Percentiles rank a stretch among this genome's conserved stretches.
Evolutionary conservation across 2,888 invertebrate genomes (phyloP).

Genomic region (Drosophila neonasuta): DNA sequence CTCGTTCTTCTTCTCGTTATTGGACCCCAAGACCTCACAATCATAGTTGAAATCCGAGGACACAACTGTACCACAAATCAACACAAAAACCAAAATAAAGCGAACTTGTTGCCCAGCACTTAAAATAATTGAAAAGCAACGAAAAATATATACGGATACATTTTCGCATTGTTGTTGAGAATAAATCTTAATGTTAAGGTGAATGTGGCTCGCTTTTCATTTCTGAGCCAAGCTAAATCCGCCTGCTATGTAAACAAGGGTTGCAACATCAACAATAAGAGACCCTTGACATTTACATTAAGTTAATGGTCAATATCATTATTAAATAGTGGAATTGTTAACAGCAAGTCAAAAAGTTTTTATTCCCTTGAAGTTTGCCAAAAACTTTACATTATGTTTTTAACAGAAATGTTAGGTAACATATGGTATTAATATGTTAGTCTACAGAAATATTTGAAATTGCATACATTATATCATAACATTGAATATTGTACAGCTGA

Average conservation of each 20-base stretch:
- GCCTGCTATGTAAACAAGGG: no score
- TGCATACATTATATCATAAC: no score
- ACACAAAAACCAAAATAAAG: conserved; percentile 33
- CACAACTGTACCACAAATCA: conserved; percentile 59
- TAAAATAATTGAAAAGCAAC: conserved; percentile 72
- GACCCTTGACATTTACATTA: no score
- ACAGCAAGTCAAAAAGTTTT: background rate
- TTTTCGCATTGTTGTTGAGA: background rate
- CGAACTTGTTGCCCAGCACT: conserved; percentile 70
- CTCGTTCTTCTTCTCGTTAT: conserved; percentile 19
- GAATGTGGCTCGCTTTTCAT: background rate
- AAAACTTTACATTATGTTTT: background rate
- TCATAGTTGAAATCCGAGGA: conserved; percentile 37
- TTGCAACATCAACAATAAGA: no score
- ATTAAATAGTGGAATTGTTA: background rate
- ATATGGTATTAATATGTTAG: no score
- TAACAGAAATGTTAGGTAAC: background rate
- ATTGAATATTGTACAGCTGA: no score
- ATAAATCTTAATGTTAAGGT: conserved; percentile 4
- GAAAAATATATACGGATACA: conserved; percentile 8
- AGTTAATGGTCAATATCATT: no score
- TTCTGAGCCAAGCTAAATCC: no score
- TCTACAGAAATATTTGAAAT: no score
- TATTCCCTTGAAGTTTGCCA: background rate
- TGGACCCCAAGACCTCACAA: conserved; percentile 32